Evolutionary conservation across 1,140 invertebrate species (phyloP), one percentile per base, ranked within the genome.

Genomic region (Philopotamus ludificatus): DNA sequence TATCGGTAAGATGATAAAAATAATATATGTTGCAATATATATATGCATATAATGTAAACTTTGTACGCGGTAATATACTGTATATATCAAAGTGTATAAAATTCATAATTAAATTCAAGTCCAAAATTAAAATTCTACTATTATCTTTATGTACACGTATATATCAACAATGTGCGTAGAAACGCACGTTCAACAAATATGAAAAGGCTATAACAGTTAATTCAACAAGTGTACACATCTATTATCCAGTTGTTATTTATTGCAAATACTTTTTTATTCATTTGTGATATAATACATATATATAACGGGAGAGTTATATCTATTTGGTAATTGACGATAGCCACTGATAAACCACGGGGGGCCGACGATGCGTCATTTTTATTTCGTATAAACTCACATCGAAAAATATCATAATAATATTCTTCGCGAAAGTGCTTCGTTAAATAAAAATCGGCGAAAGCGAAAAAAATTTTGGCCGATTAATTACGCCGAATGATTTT

Each of bases 331-430:
- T 57, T 57, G 54, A 57, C 54, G 54, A 57, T 57, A 57, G 54
- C 39, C 21, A 39, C 20, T 57, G 54, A 57, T 57, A 57, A 57
- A 41, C 54, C 34, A 57, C 28, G 12, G 28, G 4, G 28, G 28
- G 4, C 12, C 23, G 20, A 41, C 54, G 42, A 21, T 21, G 20
- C 39, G 26, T 57, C 39, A 57, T 57, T 9, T 57, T 47, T 60
- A 47, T 60, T 47, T 42, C 21, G 44, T 60, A 47, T 47, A 60
- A 60, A 60, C 41, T 60, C 57, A 60, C 57, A 47, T 60, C 57
- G 23, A 60, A 60, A 60, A 60, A 60, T 60, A 60, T 60, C 57
- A n/a, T n/a, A n/a, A n/a, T n/a, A 41, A 47, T 39, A 47, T 26
- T 58, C 57, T 60, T 42, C 54, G 54, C 41, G 39, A 47, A 60